Base-by-base conservation (phyloP, 2,888 invertebrate genomes). In the Cataglyphis cursor region DNA sequence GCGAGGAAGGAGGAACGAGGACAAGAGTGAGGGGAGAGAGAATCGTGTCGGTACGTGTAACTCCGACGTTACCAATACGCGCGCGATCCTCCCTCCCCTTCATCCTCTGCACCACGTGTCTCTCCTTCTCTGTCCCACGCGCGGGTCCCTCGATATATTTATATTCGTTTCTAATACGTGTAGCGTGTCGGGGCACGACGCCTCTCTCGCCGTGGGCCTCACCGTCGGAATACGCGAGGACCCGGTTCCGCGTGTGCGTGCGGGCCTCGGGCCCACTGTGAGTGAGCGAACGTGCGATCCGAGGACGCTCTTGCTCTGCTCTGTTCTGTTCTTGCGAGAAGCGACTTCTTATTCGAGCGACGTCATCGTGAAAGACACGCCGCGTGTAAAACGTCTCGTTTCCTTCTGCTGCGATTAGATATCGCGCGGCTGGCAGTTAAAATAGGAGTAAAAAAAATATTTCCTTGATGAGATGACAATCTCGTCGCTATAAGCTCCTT, bases 141-240 rank as follows among this genome's bases (percentile, higher is more conserved):
- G 59, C 65, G 74, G 73, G 28, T 74, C 84, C 85, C 86, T 88
- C 92, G 91, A 93, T 93, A 93, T 93, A 93, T 93, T 93, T 93
- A 92, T 93, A 93, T 93, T 93, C 91, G 92, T 91, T 93, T 93
- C 93, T 93, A 93, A 93, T 93, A 93, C 91, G 91, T 88, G 91
- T 87, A 90, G 88, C 88, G 91, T 90, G 91, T 89, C 89, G 90
- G 85, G 88, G 82, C 84, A 87, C 85, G 84, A 88, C 90, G 88
- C 91, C 90, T 90, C 84, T 85, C 83, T 81, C 84, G 84, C 85
- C 89, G 73, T 83, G 72, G 76, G 84, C 84, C 74, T 80, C 85
- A 66, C 65, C 85, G 82, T 68, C 83, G 82, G 54, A 59, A 70
- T 74, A 74, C 68, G 82, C 82, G 75, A 41, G 48, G 81, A 64